phyloP scores from a whole-genome alignment of 1,140 invertebrate species.

The Hylyphantes graminicola region DNA sequence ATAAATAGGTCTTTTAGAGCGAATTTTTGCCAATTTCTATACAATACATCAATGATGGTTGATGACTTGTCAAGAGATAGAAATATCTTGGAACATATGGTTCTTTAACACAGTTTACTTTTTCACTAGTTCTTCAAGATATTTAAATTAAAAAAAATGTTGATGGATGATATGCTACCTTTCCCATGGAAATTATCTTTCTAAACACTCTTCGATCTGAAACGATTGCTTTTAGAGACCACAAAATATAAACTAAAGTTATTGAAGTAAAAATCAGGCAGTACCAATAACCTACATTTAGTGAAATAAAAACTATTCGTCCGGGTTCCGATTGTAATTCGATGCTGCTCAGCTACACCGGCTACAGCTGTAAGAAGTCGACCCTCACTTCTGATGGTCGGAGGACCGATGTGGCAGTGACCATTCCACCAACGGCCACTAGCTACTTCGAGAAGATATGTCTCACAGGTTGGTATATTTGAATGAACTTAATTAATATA shows the following conservation, averaged over 20 bases:
- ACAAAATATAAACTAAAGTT: too few relatives aligned
- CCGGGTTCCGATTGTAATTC: constrained; percentile 60
- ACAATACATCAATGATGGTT: neutral
- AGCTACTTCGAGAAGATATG: constrained; percentile 65
- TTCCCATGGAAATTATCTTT: too few relatives aligned
- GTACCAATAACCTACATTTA: too few relatives aligned
- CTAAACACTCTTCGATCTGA: too few relatives aligned
- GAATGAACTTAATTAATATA: neutral
- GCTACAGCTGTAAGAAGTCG: constrained; percentile 56
- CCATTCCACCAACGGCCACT: constrained; percentile 58
- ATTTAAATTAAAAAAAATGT: too few relatives aligned
- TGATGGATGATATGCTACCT: too few relatives aligned
- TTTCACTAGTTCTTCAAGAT: too few relatives aligned
- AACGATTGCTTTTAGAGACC: too few relatives aligned
- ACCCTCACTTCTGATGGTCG: constrained; percentile 10
- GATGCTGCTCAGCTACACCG: constrained; percentile 63
- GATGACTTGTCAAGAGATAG: too few relatives aligned
- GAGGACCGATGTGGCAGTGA: neutral
- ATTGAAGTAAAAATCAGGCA: too few relatives aligned
- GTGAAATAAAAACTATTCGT: neutral
- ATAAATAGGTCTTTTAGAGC: neutral
- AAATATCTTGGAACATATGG: too few relatives aligned
- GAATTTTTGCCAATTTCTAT: neutral
- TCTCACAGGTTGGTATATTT: neutral
- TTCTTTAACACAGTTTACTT: too few relatives aligned